A percentile compares a stretch with the other conserved stretches of the same genome.
These are phyloP conservation scores for Ceyx erithaca DNA, from an alignment of 2,797 vertebrate genomes.

Conservation along the genomic window DNA sequence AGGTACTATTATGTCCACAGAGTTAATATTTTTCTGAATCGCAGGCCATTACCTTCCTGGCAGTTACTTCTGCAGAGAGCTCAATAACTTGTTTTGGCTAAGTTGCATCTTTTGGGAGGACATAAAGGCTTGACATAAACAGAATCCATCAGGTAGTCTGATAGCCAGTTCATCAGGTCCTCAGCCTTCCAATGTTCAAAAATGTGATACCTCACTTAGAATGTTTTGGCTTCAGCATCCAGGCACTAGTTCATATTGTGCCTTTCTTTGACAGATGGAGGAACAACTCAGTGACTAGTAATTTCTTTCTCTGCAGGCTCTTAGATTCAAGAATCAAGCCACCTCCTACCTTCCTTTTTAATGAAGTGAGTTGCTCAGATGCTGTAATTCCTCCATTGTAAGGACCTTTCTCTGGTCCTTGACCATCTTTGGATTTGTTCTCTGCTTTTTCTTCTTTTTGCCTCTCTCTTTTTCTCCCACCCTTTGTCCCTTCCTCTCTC, in stretches of 20 bases:
- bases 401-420: not conserved
- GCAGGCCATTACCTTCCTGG: not conserved
- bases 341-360: not conserved
- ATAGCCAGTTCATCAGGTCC: slow-evolving; percentile 12
- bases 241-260: not conserved
- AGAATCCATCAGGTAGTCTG: slow-evolving; percentile 22
- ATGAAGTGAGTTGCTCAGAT: not conserved
- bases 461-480: no score
- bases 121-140: not conserved
- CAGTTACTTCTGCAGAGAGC: slow-evolving; percentile 16
- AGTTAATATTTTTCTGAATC: not conserved
- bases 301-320: not conserved
- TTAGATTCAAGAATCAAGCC: not conserved
- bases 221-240: not conserved
- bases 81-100: not conserved
- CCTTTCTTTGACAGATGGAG: not conserved
- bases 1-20: not conserved
- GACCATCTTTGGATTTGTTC: not conserved
- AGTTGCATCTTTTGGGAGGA: not conserved
- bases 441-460: no score
- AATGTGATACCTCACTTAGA: not conserved
- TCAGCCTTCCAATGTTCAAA: slow-evolving; percentile 1
- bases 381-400: not conserved
- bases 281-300: not conserved
- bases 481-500: no score